These are phyloP conservation scores for Trissonchulus sp. DNA, from an alignment of 2,888 invertebrate genomes.

Conservation along the genomic window DNA sequence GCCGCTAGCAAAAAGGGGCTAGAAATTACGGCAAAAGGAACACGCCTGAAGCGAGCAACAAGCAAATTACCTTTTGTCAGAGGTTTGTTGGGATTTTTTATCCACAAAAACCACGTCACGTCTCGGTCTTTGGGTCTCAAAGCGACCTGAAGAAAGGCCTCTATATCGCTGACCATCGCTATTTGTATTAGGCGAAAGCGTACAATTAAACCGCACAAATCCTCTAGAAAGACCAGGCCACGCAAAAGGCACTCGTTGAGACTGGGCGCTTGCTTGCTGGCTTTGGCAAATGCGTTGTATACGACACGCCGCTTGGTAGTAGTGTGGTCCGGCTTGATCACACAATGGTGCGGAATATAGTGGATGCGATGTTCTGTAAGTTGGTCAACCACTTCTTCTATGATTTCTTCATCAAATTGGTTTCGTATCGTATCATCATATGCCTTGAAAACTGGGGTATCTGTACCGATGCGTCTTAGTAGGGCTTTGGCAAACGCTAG, in stretches of 20 bases:
- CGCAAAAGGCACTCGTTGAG: slow-evolving; percentile 7
- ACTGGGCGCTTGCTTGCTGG: background rate
- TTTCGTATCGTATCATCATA: slow-evolving; percentile 9
- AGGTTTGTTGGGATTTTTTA: background rate
- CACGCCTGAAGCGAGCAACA: background rate
- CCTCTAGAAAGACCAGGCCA: background rate
- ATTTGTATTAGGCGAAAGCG: background rate
- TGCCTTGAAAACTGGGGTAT: too few species aligned
- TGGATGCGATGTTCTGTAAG: background rate
- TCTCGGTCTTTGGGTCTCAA: background rate
- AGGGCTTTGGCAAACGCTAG: background rate
- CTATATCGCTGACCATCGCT: slow-evolving; percentile 7
- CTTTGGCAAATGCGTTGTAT: background rate
- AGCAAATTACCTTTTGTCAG: background rate
- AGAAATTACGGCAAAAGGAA: slow-evolving; percentile 19
- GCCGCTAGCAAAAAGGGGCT: slow-evolving; percentile 7
- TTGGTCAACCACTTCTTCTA: too few species aligned
- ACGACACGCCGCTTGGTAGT: background rate
- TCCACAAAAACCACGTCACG: background rate
- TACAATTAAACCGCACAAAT: background rate
- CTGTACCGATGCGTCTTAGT: background rate
- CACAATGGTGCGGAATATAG: slow-evolving; percentile 13
- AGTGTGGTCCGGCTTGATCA: background rate
- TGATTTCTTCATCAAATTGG: background rate
- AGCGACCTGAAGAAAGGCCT: background rate